Evolutionary conservation across 2,888 invertebrate species (phyloP).

Genomic region (Sipha maydis): DNA sequence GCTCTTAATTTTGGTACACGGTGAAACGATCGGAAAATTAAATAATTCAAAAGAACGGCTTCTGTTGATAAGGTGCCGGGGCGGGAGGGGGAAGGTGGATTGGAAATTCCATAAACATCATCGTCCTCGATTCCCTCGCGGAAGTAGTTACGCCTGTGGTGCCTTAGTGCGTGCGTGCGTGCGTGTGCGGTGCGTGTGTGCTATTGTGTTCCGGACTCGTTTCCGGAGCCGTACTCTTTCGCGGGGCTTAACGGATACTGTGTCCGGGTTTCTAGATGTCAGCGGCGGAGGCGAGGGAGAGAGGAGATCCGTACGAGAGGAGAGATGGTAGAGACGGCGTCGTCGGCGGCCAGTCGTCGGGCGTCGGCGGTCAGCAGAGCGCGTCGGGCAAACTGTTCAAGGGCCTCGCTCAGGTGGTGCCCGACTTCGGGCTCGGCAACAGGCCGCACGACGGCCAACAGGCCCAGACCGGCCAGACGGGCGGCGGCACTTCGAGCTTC

Average conservation of each 20-base stretch:
- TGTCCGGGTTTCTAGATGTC: constrained; percentile 53
- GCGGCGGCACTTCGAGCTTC: constrained; percentile 73
- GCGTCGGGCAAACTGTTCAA: constrained; percentile 63
- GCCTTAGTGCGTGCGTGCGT: neutral
- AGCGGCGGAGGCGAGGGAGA: constrained; percentile 59
- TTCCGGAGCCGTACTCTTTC: neutral
- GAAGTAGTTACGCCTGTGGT: neutral
- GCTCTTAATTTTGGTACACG: no score
- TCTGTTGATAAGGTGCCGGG: no score
- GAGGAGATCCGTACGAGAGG: constrained; percentile 62
- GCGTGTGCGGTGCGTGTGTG: neutral
- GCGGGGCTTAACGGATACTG: neutral
- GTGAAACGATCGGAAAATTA: no score
- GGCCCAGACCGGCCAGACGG: neutral
- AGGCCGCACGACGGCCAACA: constrained; percentile 33
- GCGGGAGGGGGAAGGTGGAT: no score
- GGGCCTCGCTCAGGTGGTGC: constrained; percentile 63
- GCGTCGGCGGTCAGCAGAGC: constrained; percentile 61
- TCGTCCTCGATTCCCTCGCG: neutral
- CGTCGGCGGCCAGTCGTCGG: constrained; percentile 43
- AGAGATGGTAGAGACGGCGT: constrained; percentile 62
- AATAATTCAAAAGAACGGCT: no score
- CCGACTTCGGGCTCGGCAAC: constrained; percentile 57
- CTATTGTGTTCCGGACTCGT: neutral
- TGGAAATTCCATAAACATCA: no score